phyloP scores from a whole-genome alignment of 2,888 invertebrate genomes.

The Callyntrura sp. region DNA sequence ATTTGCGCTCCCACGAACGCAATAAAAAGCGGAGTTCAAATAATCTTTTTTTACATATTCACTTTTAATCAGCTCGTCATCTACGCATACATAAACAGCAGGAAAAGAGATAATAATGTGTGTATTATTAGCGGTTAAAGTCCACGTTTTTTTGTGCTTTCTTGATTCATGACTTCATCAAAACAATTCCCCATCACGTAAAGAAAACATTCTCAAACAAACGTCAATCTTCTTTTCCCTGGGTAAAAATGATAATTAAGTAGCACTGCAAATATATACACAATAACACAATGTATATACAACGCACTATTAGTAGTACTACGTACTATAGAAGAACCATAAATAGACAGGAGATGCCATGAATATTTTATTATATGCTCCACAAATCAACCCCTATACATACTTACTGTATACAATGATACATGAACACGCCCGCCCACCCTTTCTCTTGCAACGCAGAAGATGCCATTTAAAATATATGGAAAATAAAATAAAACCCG shows the following conservation, averaged over 20 bases:
- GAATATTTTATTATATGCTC: too few relatives aligned
- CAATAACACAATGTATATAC: too few relatives aligned
- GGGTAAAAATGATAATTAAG: neutral
- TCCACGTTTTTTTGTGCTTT: slow-evolving; percentile 20
- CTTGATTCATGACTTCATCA: slow-evolving; percentile 22
- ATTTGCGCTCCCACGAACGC: slow-evolving; percentile 7
- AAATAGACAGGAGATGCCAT: too few relatives aligned
- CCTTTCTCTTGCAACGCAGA: slow-evolving; percentile 16
- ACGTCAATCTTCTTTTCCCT: too few relatives aligned
- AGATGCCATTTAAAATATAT: slow-evolving; percentile 43
- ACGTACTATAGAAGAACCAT: too few relatives aligned
- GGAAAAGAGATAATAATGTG: neutral
- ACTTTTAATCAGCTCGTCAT: neutral
- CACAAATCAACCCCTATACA: neutral
- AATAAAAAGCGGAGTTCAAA: too few relatives aligned
- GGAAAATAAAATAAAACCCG: neutral
- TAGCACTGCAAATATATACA: neutral
- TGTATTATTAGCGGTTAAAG: slow-evolving; percentile 39
- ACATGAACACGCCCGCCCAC: too few relatives aligned
- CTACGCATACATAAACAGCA: neutral
- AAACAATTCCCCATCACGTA: slow-evolving; percentile 21
- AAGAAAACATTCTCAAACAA: too few relatives aligned
- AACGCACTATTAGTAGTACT: too few relatives aligned
- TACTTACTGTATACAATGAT: too few relatives aligned
- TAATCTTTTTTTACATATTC: too few relatives aligned